Evolutionary conservation across 2,113 vertebrate genomes (phyloP).

Genomic region (Toxotes jaculatrix): DNA sequence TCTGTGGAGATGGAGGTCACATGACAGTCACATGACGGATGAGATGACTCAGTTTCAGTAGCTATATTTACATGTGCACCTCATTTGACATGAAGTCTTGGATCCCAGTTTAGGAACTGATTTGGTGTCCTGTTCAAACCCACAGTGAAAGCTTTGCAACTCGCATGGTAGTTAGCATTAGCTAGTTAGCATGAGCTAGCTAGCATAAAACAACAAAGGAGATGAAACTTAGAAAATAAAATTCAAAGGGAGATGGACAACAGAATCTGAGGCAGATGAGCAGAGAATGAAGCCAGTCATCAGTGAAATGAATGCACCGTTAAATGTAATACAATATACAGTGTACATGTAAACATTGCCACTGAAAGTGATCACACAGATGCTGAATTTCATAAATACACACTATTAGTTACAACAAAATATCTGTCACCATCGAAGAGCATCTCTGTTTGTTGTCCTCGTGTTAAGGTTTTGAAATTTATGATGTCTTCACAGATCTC

Average conservation of each 20-base stretch:
- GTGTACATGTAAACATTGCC: slow-evolving; percentile 10
- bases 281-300: neutral
- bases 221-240: neutral
- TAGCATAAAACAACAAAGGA: neutral
- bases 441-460: no score
- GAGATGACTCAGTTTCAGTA: neutral
- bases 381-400: neutral
- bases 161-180: neutral
- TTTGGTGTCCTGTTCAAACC: neutral
- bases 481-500: no score
- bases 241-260: neutral
- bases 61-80: slow-evolving; percentile 30
- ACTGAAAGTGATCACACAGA: slow-evolving; percentile 4
- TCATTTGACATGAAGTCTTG: neutral
- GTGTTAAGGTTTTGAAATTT: no score
- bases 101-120: neutral
- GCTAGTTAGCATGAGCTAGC: neutral
- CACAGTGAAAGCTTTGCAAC: neutral
- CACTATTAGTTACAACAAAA: neutral
- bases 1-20: neutral
- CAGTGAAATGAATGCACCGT: neutral
- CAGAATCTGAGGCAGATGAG: neutral
- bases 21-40: slow-evolving; percentile 19
- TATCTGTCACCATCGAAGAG: no score
- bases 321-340: neutral